Base-by-base conservation (phyloP, 2,797 vertebrate genomes). In the Odontamblyopus lacepedii region DNA sequence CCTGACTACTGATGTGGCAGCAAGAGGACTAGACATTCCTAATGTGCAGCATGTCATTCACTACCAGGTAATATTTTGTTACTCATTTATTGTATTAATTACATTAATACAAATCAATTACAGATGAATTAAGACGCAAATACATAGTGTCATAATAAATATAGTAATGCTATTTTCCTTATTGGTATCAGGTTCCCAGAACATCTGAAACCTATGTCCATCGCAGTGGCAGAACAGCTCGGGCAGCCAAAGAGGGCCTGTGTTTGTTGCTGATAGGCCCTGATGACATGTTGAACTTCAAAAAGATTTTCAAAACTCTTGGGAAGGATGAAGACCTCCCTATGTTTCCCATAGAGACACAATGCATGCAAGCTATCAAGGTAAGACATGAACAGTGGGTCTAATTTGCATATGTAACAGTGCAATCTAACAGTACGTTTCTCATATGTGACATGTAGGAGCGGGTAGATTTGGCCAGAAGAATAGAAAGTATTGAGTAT, bases 1-100 rank as follows among this genome's bases (percentile, higher is more conserved):
- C 23, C 92, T 99, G 83, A 98, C 98, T 13, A 99, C 98, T 65
- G 98, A 99, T 73, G 97, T 99, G 64, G 97, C 98, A 26, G 97
- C 98, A 72, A 94, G 97, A 86, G 98, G 98, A 59, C 94, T 99
- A 72, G 98, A 99, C 78, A 96, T 99, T 91, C 97, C 98, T 63
- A 90, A 97, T 12, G 95, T 99, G 51, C 95, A 98, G 71, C 96
- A 99, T 72, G 98, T 99, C 79, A 96, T 99, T 81, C 98, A 99
- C 88, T 99, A 99, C 90, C 97, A 99, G 96, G 98, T 98, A 85
- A 59, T n/a, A 12, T 41, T 72, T 79, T 35, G 18, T 50, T 51
- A 53, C 0, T 7, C 19, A 44, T 73, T 48, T 63, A 51, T 27
- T 15, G 35, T 59, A 11, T 26, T 16, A 35, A 68, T 60, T 32